Conservation (phyloP, 1,140 invertebrate species). For the Saccostrea cuccullata region DNA sequence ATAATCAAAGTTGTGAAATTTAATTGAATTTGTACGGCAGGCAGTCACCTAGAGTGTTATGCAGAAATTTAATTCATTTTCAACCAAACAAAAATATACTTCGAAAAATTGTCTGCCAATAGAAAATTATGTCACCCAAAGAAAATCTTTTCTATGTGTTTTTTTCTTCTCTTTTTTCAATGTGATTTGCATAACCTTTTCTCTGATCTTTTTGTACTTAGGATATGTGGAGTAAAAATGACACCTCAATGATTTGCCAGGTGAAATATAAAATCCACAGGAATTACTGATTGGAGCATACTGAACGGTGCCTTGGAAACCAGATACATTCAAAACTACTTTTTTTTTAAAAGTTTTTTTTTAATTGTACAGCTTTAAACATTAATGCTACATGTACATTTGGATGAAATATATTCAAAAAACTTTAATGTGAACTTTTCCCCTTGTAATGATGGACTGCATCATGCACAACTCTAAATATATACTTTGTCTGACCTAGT, state of each 20-base stretch:
- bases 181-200: neutral
- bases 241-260: neutral
- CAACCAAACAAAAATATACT: neutral
- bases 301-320: neutral
- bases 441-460: too few relatives aligned
- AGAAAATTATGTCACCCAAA: neutral
- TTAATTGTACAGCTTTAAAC: too few relatives aligned
- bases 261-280: neutral
- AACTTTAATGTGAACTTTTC: too few relatives aligned
- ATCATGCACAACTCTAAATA: too few relatives aligned
- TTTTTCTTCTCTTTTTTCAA: neutral
- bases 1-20: neutral
- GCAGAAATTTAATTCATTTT: conserved; percentile 16
- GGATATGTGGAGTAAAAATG: neutral
- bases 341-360: too few relatives aligned
- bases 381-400: too few relatives aligned
- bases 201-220: neutral
- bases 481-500: too few relatives aligned
- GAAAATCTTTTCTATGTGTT: neutral
- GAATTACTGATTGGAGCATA: neutral
- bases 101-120: conserved; percentile 11
- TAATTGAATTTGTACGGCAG: neutral
- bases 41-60: neutral
- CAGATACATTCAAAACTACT: too few relatives aligned
- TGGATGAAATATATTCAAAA: too few relatives aligned